Conservation (phyloP, 2,888 invertebrate species). For the Andrena camellia region DNA sequence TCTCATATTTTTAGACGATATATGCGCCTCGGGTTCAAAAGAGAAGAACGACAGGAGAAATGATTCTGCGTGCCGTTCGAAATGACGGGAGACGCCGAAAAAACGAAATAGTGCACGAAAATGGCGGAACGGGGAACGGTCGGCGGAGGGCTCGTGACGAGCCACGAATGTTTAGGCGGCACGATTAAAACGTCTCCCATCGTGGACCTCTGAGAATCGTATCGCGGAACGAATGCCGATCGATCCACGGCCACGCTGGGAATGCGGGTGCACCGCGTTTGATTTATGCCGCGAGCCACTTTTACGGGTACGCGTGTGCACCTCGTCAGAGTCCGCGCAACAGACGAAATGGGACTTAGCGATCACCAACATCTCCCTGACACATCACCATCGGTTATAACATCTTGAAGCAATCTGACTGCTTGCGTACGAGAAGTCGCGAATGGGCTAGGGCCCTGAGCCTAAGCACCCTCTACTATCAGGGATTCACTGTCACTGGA, state of each 20-base stretch:
- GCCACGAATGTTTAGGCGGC: conserved; percentile 73
- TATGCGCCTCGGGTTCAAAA: neutral
- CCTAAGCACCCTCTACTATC: neutral
- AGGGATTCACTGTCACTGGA: neutral
- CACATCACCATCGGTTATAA: neutral
- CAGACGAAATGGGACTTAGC: neutral
- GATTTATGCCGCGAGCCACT: conserved; percentile 71
- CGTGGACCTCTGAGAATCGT: conserved; percentile 71
- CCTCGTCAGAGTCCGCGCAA: neutral
- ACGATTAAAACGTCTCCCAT: conserved; percentile 78
- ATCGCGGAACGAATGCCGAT: conserved; percentile 79
- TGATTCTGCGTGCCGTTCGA: conserved; percentile 33
- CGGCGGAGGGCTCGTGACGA: conserved; percentile 45
- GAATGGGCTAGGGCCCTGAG: neutral
- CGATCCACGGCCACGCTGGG: conserved; percentile 74
- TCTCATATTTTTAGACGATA: conserved; percentile 12
- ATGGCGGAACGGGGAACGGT: conserved; percentile 47
- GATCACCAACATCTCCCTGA: neutral
- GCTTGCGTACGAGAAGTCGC: too few species aligned
- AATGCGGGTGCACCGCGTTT: conserved; percentile 76
- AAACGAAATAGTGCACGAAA: conserved; percentile 54
- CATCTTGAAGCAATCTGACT: too few species aligned
- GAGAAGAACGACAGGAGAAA: conserved; percentile 14
- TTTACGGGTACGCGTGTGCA: conserved; percentile 33
- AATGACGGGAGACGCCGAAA: conserved; percentile 35